Evolutionary conservation across 2,113 vertebrate genomes (phyloP), one percentile per base, ranked within the genome.

Genomic region (Cinclus cinclus): DNA sequence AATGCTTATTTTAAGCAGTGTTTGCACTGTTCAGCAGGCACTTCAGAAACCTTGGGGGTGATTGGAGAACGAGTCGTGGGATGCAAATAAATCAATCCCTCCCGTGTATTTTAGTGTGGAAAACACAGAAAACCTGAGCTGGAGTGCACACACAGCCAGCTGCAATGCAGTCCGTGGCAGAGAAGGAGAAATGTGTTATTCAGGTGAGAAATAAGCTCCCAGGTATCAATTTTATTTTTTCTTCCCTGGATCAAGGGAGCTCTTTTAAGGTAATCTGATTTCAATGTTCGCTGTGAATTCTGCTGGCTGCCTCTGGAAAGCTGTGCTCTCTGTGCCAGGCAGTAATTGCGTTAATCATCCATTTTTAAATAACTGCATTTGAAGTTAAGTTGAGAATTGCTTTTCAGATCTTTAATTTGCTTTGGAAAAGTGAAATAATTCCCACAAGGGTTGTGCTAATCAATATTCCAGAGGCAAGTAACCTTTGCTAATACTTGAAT

Each of bases 321-420:
- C 89, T 12, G 18, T 64, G 90, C 78, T 93, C 90, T 74, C 90
- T 67, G 87, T 4, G 62, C 91, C 92, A 95, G 94, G 83, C 94
- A 86, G 91, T 95, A 95, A 95, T 97, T 96, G 92, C 5, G 33
- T 95, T 97, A 96, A 96, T 96, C 92, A 95, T 97, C 95, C 96
- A 96, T 96, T 96, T 97, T 97, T 96, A 95, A 97, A 97, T 95
- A 97, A 96, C 93, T 71, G 62, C 89, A 87, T 96, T 97, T 96
- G 95, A 96, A 95, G 92, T 95, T 97, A 95, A 96, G 92, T 96
- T 94, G 94, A 94, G 96, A 96, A 95, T 95, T 96, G 95, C 95
- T 95, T 94, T 97, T 96, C 92, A 96, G 94, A 97, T 97, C 94
- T 97, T 94, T 95, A 95, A 97, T 95, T 96, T 97, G 91, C 92